These are phyloP conservation scores for Telmatochromis brichardi DNA, from an alignment of 2,113 vertebrate species.

Conservation along the genomic window DNA sequence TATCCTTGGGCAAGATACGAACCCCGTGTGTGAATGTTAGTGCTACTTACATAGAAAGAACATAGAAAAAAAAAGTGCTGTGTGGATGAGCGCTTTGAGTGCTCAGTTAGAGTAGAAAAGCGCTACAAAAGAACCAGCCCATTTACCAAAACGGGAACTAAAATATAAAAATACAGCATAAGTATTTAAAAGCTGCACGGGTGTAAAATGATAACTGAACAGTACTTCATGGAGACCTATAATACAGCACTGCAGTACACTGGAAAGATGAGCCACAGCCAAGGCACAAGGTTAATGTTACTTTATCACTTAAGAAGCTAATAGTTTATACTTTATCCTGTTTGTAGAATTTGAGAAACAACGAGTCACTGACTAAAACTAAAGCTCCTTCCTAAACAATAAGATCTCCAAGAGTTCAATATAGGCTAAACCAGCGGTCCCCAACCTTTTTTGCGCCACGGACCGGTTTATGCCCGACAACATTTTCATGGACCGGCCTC, in stretches of 20 bases:
- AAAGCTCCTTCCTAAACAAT: not conserved
- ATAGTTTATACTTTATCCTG: not conserved
- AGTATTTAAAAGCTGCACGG: not conserved
- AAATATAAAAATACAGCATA: not conserved
- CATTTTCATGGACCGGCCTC: too few species aligned
- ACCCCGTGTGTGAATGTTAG: not conserved
- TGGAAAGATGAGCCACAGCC: not conserved
- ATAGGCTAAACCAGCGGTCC: accelerated
- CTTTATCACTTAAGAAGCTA: not conserved
- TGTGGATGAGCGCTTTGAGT: not conserved
- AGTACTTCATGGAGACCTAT: not conserved
- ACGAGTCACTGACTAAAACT: not conserved
- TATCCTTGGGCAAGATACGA: not conserved
- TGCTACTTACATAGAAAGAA: not conserved
- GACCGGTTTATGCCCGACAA: too few species aligned
- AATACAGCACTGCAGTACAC: not conserved
- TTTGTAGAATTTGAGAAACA: not conserved
- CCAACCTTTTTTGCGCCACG: too few species aligned
- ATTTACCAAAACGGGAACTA: not conserved
- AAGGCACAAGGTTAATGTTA: not conserved
- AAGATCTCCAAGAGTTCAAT: not conserved
- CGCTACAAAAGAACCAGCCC: not conserved
- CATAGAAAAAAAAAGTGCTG: not conserved
- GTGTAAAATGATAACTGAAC: not conserved
- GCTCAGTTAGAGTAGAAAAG: not conserved